These are phyloP conservation scores for Aphaenogaster rudis DNA, from an alignment of 1,140 invertebrate species.

Conservation along the genomic window DNA sequence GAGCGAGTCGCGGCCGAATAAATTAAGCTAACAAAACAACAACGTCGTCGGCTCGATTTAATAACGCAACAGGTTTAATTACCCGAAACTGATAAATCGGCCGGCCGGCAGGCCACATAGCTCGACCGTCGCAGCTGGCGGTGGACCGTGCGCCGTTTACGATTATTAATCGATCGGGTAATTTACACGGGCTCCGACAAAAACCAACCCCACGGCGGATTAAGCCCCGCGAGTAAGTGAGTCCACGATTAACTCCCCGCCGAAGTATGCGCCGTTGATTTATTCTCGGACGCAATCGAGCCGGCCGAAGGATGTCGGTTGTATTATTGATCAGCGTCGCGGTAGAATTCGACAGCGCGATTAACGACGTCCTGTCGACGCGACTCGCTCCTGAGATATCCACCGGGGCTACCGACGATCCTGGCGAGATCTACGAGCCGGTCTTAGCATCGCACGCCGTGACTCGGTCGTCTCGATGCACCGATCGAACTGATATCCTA, in stretches of 20 bases:
- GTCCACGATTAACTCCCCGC: constrained; percentile 40
- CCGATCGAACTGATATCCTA: not conserved
- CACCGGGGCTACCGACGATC: not conserved
- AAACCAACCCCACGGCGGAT: constrained; percentile 42
- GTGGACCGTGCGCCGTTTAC: constrained; percentile 28
- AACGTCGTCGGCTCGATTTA: constrained; percentile 45
- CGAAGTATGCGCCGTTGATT: constrained; percentile 51
- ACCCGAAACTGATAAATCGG: constrained; percentile 63
- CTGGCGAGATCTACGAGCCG: constrained; percentile 27
- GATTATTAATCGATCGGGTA: constrained; percentile 63
- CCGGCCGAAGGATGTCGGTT: constrained; percentile 25
- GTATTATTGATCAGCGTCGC: constrained; percentile 58
- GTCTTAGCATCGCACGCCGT: constrained; percentile 15
- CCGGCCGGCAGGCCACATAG: constrained; percentile 26
- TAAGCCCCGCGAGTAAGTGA: constrained; percentile 26
- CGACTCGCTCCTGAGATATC: constrained; percentile 27
- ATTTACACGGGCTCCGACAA: constrained; percentile 54
- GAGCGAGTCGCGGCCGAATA: constrained; percentile 24
- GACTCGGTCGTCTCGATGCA: not conserved
- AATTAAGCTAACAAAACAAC: constrained; percentile 47
- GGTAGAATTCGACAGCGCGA: constrained; percentile 58
- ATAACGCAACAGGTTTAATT: constrained; percentile 68
- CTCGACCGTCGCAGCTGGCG: constrained; percentile 41
- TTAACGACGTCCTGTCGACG: constrained; percentile 52
- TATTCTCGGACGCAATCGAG: constrained; percentile 37